Conservation (phyloP, 2,888 invertebrate genomes). For the Panzeria rudis region DNA sequence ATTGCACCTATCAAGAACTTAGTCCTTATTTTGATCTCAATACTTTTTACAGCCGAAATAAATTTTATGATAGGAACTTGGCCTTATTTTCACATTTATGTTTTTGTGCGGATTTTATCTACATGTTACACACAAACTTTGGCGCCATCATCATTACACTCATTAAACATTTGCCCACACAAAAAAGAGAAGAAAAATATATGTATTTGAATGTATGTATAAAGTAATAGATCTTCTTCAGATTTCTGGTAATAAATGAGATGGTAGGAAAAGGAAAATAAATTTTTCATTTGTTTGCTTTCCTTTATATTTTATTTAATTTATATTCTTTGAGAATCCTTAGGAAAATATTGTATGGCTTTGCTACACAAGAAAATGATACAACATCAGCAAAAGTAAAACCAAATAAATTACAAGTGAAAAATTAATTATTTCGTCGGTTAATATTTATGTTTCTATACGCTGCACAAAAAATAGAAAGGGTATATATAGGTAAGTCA, state of each 20-base stretch:
- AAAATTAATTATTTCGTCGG: constrained; percentile 64
- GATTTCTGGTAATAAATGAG: not conserved
- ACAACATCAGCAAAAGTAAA: constrained; percentile 22
- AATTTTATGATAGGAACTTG: too few species aligned
- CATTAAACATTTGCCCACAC: constrained; percentile 38
- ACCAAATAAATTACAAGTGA: constrained; percentile 12
- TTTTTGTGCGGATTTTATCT: constrained; percentile 35
- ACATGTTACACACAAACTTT: constrained; percentile 45
- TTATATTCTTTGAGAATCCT: constrained; percentile 52
- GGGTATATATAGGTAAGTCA: too few species aligned
- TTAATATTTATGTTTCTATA: not conserved
- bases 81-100: too few species aligned
- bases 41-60: too few species aligned
- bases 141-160: constrained; percentile 67
- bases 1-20: too few species aligned
- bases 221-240: constrained; percentile 54
- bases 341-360: constrained; percentile 48
- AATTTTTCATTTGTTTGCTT: constrained; percentile 54
- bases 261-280: not conserved
- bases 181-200: constrained; percentile 1
- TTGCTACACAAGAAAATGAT: not conserved
- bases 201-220: not conserved
- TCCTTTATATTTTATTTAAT: constrained; percentile 36
- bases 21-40: too few species aligned
- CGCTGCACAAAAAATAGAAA: too few species aligned